Evolutionary conservation across 2,113 vertebrate genomes (phyloP).

Genomic region (Dicrurus megarhynchus): DNA sequence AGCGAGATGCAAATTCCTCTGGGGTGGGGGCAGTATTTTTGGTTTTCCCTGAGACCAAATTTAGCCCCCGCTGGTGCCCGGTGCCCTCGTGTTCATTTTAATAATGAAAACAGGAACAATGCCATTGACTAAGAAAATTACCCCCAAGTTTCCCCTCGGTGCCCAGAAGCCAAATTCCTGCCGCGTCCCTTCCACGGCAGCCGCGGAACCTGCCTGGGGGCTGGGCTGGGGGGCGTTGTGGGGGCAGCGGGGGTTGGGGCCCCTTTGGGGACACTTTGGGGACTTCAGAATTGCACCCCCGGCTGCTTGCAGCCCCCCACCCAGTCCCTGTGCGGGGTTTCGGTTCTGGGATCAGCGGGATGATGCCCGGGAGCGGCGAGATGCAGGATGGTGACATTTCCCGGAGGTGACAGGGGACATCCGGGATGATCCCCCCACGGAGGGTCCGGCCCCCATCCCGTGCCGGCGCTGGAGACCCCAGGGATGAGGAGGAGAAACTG

Average conservation of each 20-base stretch:
- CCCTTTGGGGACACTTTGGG: background rate
- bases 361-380: accelerated
- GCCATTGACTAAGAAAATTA: background rate
- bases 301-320: background rate
- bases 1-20: slow-evolving; percentile 55
- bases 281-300: too few relatives aligned
- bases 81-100: background rate
- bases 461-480: accelerated
- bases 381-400: accelerated
- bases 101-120: slow-evolving; percentile 58
- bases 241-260: background rate
- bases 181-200: background rate
- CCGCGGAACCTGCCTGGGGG: background rate
- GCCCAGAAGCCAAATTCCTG: background rate
- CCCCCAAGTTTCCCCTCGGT: background rate
- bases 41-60: slow-evolving; percentile 32
- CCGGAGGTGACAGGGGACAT: background rate
- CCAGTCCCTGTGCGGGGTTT: accelerated
- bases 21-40: background rate
- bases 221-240: background rate
- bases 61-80: slow-evolving; percentile 18
- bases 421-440: accelerated
- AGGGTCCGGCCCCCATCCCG: accelerated
- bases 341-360: accelerated
- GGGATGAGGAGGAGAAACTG: background rate